phyloP scores from a whole-genome alignment of 2,113 vertebrate genomes.

The Parotia lawesii region DNA sequence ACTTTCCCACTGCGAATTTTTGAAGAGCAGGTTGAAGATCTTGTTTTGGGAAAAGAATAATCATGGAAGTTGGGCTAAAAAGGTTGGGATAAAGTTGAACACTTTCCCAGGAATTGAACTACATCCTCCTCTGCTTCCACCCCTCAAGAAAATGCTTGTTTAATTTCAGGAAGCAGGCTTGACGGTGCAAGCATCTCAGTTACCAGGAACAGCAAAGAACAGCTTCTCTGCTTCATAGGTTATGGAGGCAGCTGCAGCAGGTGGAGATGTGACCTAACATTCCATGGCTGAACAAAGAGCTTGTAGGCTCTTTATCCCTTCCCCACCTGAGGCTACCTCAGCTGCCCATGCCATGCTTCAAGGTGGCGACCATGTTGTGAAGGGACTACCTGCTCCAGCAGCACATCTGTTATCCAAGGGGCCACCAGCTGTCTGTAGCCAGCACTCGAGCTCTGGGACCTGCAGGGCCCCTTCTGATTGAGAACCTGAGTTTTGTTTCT shows the following conservation, averaged over 20 bases:
- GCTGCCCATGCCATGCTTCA: not conserved
- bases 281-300: not conserved
- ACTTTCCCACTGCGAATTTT: not conserved
- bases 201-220: not conserved
- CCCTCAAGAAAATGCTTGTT: not conserved
- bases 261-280: not conserved
- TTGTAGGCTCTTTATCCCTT: not conserved
- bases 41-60: not conserved
- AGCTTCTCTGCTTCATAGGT: not conserved
- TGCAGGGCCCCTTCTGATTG: not conserved
- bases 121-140: not conserved
- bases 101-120: not conserved
- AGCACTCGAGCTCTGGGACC: not conserved
- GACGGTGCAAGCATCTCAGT: not conserved
- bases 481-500: constrained; percentile 62
- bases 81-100: not conserved
- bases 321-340: not conserved
- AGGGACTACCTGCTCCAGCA: not conserved
- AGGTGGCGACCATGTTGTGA: not conserved
- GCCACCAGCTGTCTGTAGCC: not conserved
- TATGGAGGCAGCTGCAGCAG: not conserved
- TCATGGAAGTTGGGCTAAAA: not conserved
- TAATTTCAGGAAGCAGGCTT: not conserved
- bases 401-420: not conserved
- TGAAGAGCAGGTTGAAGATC: not conserved